These are phyloP conservation scores for Acanthaster planci DNA, from an alignment of 35 echinoderm and acorn worm species.

Conservation along the genomic window DNA sequence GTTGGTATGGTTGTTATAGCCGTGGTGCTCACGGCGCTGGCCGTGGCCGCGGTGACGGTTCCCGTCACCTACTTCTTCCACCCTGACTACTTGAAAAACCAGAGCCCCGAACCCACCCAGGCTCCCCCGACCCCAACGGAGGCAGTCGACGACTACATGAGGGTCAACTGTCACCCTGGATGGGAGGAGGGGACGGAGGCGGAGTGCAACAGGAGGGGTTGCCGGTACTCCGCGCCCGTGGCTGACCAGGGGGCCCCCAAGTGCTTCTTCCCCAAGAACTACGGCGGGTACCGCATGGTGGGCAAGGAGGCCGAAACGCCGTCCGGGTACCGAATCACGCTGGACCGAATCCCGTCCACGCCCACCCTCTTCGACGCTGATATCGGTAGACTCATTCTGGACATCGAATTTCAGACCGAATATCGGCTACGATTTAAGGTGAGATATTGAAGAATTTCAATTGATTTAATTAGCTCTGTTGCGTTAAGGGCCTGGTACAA, in stretches of 20 bases:
- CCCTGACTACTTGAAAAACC: conserved; percentile 38
- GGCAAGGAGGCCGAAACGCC: conserved; percentile 9
- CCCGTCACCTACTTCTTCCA: conserved; percentile 69
- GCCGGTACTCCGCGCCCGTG: conserved; percentile 31
- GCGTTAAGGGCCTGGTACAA: background rate
- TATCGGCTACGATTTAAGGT: conserved; percentile 73
- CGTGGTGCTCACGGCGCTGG: conserved; percentile 30
- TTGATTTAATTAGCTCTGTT: background rate
- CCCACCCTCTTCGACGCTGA: conserved; percentile 42
- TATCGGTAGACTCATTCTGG: conserved; percentile 49
- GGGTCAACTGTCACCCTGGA: conserved; percentile 70
- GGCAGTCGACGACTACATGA: conserved; percentile 10
- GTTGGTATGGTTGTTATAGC: background rate
- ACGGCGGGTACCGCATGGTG: conserved; percentile 60
- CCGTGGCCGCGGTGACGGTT: conserved; percentile 17
- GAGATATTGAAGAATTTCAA: background rate
- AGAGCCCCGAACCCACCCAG: background rate
- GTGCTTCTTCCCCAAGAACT: conserved; percentile 74
- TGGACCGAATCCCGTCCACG: conserved; percentile 28
- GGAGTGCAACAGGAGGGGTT: conserved; percentile 52
- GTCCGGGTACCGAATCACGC: conserved; percentile 58
- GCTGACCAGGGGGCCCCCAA: conserved; percentile 34
- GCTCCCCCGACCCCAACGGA: background rate
- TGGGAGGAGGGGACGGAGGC: conserved; percentile 39
- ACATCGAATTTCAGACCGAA: conserved; percentile 77